phyloP scores from a whole-genome alignment of 30 jellyfish, hydroid and myxozoan genomes.

The Aurelia aurita region DNA sequence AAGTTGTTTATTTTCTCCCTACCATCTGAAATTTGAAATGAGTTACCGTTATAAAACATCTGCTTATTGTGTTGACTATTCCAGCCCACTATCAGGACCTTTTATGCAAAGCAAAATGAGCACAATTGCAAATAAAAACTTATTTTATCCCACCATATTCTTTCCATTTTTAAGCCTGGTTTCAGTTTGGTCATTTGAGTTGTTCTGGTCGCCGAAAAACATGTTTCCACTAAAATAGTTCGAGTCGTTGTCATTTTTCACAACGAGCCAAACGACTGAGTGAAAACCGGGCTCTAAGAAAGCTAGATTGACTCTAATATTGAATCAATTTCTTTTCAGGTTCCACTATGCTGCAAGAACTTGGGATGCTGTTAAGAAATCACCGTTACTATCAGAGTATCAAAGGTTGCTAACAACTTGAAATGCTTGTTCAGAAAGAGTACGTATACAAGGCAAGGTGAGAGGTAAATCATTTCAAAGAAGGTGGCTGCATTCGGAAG shows the following conservation, averaged over 20 bases:
- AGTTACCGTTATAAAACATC: background rate
- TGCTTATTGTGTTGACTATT: background rate
- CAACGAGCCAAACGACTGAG: too few relatives aligned
- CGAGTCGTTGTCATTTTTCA: too few relatives aligned
- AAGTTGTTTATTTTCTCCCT: background rate
- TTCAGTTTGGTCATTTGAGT: too few relatives aligned
- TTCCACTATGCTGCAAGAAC: slow-evolving; percentile 95
- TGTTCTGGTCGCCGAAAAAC: too few relatives aligned
- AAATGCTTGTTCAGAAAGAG: background rate
- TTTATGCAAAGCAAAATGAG: too few relatives aligned
- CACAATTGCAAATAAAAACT: too few relatives aligned
- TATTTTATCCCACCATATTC: too few relatives aligned
- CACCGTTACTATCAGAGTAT: slow-evolving; percentile 77
- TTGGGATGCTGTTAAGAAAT: slow-evolving; percentile 88
- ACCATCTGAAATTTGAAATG: background rate
- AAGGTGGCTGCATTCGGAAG: background rate
- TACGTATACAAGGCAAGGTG: background rate
- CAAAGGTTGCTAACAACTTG: slow-evolving; percentile 80
- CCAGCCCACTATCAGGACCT: too few relatives aligned
- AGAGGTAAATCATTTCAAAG: background rate
- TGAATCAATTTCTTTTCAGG: slow-evolving; percentile 22
- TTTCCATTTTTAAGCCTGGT: too few relatives aligned
- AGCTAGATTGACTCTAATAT: too few relatives aligned
- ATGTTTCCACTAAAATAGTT: too few relatives aligned
- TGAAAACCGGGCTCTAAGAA: too few relatives aligned